Evolutionary conservation across 2,113 vertebrate species (phyloP), one percentile per base, ranked within the genome.

Genomic region (Indri indri): DNA sequence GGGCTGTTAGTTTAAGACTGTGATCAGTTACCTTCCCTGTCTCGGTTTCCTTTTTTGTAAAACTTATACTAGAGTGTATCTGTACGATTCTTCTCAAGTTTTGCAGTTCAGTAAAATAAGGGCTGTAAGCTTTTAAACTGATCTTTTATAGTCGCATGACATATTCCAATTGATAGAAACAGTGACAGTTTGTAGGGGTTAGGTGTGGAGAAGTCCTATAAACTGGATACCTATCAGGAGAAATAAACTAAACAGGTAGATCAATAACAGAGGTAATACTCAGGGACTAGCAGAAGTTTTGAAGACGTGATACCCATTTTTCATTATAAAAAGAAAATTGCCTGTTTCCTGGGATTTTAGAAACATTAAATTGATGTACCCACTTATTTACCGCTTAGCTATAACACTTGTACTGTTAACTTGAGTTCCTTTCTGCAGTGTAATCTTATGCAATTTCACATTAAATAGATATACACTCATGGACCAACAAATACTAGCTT

Each of bases 261-360:
- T 7, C 40, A 61, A 81, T 8, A 37, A 23, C 16, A 42, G n/a
- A 59, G 40, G 1, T 22, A 5, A 6, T 0, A 0, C 0, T 16
- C 22, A 81, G n/a, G 8, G 37, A 81, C 12, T 3, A 77, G 40
- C n/a, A 54, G 50, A 40, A 42, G 7, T 37, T 88, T 34, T 37
- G 42, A 82, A 71, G 42, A 42, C n/a, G 16, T 11, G 11, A 45
- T 12, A 25, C 10, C 14, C 5, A 47, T 76, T 94, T 77, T 8
- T 27, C 27, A 30, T 32, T 32, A 22, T 74, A 77, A 18, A n/a
- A 59, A 45, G 5, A 68, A 13, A 77, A 61, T 61, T 25, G 8
- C 25, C 22, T 27, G 11, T 61, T 27, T 61, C 27, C 59, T 25
- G 59, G 54, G 23, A 61, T 61, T 61, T 61, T 61, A 27, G 59